Percentiles rank a stretch among this genome's conserved stretches.
Conservation (phyloP, 2,113 vertebrate species). For the Cercocebus atys region DNA sequence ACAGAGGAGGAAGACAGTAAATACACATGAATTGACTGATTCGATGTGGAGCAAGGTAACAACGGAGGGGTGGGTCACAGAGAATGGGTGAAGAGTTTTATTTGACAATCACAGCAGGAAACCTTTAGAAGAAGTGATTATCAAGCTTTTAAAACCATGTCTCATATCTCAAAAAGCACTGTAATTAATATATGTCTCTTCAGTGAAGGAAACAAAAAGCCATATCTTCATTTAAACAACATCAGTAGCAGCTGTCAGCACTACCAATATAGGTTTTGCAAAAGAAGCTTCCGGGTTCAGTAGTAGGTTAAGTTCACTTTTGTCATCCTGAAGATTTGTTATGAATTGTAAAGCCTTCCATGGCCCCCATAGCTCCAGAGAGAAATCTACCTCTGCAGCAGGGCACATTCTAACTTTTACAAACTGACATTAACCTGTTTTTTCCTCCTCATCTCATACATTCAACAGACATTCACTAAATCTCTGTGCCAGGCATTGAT, state of each 20-base stretch:
- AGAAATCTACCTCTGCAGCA: neutral
- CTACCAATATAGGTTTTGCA: neutral
- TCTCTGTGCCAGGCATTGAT: neutral
- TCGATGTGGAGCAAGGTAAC: neutral
- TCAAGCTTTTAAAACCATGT: slow-evolving; percentile 66
- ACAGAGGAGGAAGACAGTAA: neutral
- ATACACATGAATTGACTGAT: neutral
- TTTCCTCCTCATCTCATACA: neutral
- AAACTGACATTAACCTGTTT: neutral
- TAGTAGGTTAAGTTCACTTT: neutral
- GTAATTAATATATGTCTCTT: slow-evolving; percentile 64
- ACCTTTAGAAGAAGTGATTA: slow-evolving; percentile 59
- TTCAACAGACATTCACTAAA: neutral
- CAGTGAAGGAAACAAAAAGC: slow-evolving; percentile 61
- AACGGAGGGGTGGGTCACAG: neutral
- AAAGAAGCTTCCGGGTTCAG: neutral
- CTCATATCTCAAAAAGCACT: slow-evolving; percentile 47
- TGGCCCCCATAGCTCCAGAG: neutral
- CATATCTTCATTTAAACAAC: slow-evolving; percentile 55
- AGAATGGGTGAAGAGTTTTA: neutral
- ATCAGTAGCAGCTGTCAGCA: slow-evolving; percentile 47
- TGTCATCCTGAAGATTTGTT: neutral
- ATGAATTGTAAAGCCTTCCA: neutral
- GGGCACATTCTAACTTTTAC: neutral
- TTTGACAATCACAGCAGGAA: slow-evolving; percentile 62